Conservation (phyloP, 1,140 invertebrate species). For the Brachionus plicatilis region DNA sequence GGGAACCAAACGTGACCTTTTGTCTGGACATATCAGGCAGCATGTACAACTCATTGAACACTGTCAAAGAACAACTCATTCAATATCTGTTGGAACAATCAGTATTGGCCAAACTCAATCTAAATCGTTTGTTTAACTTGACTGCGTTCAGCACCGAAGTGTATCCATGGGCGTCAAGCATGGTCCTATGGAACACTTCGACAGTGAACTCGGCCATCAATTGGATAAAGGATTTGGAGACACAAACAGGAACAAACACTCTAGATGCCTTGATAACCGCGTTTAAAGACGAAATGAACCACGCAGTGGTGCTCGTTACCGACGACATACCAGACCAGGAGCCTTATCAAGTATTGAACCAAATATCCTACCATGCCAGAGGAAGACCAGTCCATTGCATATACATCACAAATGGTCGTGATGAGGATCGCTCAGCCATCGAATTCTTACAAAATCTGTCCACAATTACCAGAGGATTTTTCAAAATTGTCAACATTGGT, state of each 20-base stretch:
- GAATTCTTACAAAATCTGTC: slow-evolving; percentile 54
- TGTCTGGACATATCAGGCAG: slow-evolving; percentile 55
- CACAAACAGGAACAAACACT: slow-evolving; percentile 55
- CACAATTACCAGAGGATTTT: slow-evolving; percentile 53
- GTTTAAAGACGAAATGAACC: slow-evolving; percentile 47
- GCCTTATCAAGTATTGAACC: slow-evolving; percentile 51
- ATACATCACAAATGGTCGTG: slow-evolving; percentile 44
- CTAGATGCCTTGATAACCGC: slow-evolving; percentile 52
- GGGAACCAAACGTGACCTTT: slow-evolving; percentile 52
- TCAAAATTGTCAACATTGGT: slow-evolving; percentile 49
- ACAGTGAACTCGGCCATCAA: slow-evolving; percentile 51
- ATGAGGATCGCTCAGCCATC: slow-evolving; percentile 46
- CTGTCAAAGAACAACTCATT: slow-evolving; percentile 53
- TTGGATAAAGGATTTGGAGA: slow-evolving; percentile 50
- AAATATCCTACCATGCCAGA: slow-evolving; percentile 44
- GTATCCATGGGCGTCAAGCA: slow-evolving; percentile 54
- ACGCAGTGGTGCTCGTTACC: slow-evolving; percentile 53
- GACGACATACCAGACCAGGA: slow-evolving; percentile 54
- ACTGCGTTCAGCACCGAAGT: slow-evolving; percentile 54
- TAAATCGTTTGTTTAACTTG: slow-evolving; percentile 49
- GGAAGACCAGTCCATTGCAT: slow-evolving; percentile 51
- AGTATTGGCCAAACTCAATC: slow-evolving; percentile 41
- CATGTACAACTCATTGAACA: slow-evolving; percentile 51
- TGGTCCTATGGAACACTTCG: slow-evolving; percentile 53
- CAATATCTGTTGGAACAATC: slow-evolving; percentile 49